Conservation (phyloP, 1,140 invertebrate genomes). For the Drosophila ercepeae region DNA sequence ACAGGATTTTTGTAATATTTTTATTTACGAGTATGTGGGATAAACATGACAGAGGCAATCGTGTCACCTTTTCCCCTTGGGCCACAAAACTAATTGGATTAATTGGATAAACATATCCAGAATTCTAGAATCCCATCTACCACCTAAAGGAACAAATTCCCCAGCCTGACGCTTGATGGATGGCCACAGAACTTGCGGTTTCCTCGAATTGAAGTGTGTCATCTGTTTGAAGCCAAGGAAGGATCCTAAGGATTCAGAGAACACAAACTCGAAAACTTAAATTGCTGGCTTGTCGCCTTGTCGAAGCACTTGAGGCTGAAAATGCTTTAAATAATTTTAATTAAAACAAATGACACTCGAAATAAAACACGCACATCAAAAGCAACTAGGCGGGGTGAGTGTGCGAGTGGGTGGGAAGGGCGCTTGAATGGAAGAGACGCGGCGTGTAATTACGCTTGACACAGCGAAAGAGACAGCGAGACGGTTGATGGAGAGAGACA, state of each 20-base stretch:
- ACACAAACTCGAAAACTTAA: slow-evolving; percentile 7
- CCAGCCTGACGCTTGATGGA: slow-evolving; percentile 7
- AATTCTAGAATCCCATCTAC: slow-evolving; percentile 1
- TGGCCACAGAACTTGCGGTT: slow-evolving; percentile 6
- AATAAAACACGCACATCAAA: slow-evolving; percentile 72
- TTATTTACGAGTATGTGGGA: neutral
- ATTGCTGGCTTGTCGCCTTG: slow-evolving; percentile 12
- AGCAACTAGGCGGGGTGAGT: neutral
- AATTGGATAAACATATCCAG: slow-evolving; percentile 30
- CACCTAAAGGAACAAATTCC: slow-evolving; percentile 16
- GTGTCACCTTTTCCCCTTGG: slow-evolving; percentile 12
- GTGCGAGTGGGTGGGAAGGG: slow-evolving; percentile 13
- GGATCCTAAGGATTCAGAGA: too few relatives aligned
- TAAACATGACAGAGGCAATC: slow-evolving; percentile 5
- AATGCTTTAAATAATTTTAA: slow-evolving; percentile 79
- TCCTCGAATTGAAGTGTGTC: neutral
- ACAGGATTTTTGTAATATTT: neutral
- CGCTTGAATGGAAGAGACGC: slow-evolving; percentile 47
- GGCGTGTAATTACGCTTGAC: slow-evolving; percentile 57
- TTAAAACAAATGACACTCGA: slow-evolving; percentile 78
- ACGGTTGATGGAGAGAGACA: neutral
- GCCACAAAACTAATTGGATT: slow-evolving; percentile 28
- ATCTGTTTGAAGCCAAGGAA: too few relatives aligned
- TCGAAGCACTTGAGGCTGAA: slow-evolving; percentile 42
- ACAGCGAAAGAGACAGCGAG: neutral